Evolutionary conservation across 1,140 invertebrate genomes (phyloP), one percentile per base, ranked within the genome.

Genomic region (Meteorus sp.): DNA sequence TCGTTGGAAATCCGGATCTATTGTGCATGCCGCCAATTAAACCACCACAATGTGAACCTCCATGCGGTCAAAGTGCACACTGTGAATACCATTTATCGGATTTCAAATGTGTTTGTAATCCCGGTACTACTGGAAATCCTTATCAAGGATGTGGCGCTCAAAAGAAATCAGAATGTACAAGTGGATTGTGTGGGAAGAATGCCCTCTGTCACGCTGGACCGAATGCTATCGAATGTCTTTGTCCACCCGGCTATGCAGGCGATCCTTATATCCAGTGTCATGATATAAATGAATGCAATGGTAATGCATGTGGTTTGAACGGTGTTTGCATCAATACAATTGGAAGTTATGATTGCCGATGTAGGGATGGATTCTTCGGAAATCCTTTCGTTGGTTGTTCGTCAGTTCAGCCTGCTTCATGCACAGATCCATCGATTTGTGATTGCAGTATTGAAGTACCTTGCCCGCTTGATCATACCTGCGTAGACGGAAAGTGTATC

Each of bases 321-420:
- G 92, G 93, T 1, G 86, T 89, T 17, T 96, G 94, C 68, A 89
- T 95, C 37, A 95, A 96, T 68, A 92, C 90, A 0, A 84, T 88
- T 3, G 93, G 93, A 41, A 88, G 89, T 63, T 95, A 88, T 67
- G 92, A 93, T 69, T 97, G 94, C 74, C 83, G 88, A 1, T 97
- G 94, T 68, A 86, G 89, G 63, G 88, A 88, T 54, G 86, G 87
- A 37, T 91, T 86, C 72, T 85, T 87, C 50, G 93, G 93, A 39
- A 93, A 95, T 83, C 92, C 93, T 0, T 94, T 93, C 68, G 82
- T 87, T 55, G 85, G 87, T 60, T 95, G 92, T 68, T 84, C 85
- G 23, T 80, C 84, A 68, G 78, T 89, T 6, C 83, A 88, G 63
- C 81, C 85, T 33, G 83, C 84, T 17, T 84, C 85, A 47, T 93